Conservation (phyloP, 37 sponge, comb jelly and placozoan genomes). For the Halisarca cf. caerulea region DNA sequence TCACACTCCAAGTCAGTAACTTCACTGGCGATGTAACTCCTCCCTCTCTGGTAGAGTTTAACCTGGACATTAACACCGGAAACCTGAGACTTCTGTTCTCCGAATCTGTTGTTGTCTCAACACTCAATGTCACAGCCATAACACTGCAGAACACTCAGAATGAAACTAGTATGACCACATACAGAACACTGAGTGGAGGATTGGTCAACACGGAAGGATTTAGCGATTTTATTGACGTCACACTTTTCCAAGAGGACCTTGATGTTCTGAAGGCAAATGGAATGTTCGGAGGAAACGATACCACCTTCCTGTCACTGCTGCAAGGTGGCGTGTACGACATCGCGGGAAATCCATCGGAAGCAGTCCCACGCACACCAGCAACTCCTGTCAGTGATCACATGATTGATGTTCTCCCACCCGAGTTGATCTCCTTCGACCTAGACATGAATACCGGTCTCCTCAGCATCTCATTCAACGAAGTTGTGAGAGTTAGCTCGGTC, state of each 20-base stretch:
- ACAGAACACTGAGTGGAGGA: constrained; percentile 51
- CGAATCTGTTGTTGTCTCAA: constrained; percentile 67
- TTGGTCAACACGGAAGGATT: constrained; percentile 22
- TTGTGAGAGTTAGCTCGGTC: constrained; percentile 53
- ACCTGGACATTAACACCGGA: constrained; percentile 73
- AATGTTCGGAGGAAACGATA: constrained; percentile 43
- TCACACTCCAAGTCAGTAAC: constrained; percentile 46
- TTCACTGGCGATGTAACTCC: constrained; percentile 74
- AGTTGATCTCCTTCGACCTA: constrained; percentile 51
- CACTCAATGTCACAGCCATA: constrained; percentile 42
- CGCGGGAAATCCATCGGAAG: constrained; percentile 48
- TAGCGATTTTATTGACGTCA: constrained; percentile 45
- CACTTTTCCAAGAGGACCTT: constrained; percentile 52
- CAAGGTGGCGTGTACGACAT: constrained; percentile 62
- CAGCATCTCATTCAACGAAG: constrained; percentile 75
- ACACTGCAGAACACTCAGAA: constrained; percentile 50
- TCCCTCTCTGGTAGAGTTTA: constrained; percentile 57
- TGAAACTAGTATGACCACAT: not conserved
- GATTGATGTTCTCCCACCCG: constrained; percentile 73
- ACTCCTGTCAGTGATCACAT: constrained; percentile 36
- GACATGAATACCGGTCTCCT: constrained; percentile 79
- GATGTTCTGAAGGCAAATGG: constrained; percentile 52
- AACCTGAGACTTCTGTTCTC: constrained; percentile 63
- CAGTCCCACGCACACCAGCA: constrained; percentile 35
- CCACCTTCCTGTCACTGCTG: constrained; percentile 57